phyloP scores from a whole-genome alignment of 2,113 vertebrate species.

The Eira barbara region DNA sequence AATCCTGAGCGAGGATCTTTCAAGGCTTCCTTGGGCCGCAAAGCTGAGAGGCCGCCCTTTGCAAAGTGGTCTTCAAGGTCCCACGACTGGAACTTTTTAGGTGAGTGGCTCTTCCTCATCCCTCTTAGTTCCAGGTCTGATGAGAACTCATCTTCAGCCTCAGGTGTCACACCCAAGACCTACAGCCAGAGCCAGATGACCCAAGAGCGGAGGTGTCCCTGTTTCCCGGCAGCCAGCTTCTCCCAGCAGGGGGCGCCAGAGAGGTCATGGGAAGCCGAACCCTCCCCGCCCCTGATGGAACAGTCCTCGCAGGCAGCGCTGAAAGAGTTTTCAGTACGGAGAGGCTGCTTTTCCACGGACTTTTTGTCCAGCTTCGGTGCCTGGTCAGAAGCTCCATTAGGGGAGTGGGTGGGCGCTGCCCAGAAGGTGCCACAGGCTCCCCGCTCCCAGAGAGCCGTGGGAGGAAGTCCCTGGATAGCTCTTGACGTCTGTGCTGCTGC shows the following conservation, averaged over 20 bases:
- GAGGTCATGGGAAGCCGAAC: neutral
- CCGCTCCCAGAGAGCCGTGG: neutral
- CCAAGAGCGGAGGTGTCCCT: neutral
- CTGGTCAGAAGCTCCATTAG: neutral
- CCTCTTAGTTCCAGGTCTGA: neutral
- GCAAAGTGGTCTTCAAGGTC: neutral
- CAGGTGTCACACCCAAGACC: neutral
- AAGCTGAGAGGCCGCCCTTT: neutral
- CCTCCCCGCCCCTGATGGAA: neutral
- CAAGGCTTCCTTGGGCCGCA: neutral
- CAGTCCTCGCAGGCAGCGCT: accelerated
- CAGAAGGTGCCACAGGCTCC: neutral
- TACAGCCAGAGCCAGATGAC: neutral
- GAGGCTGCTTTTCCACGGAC: neutral
- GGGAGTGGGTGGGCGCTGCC: neutral
- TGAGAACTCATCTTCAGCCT: neutral
- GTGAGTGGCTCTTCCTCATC: neutral
- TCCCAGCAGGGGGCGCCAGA: slow-evolving; percentile 47
- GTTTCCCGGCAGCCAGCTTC: neutral
- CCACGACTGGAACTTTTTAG: neutral
- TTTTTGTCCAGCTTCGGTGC: neutral
- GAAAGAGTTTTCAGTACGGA: neutral
- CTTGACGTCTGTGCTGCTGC: neutral
- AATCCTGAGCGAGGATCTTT: neutral
- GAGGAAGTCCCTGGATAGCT: neutral